These are phyloP conservation scores for Strigops habroptila DNA, from an alignment of 2,113 vertebrate species.

Conservation along the genomic window DNA sequence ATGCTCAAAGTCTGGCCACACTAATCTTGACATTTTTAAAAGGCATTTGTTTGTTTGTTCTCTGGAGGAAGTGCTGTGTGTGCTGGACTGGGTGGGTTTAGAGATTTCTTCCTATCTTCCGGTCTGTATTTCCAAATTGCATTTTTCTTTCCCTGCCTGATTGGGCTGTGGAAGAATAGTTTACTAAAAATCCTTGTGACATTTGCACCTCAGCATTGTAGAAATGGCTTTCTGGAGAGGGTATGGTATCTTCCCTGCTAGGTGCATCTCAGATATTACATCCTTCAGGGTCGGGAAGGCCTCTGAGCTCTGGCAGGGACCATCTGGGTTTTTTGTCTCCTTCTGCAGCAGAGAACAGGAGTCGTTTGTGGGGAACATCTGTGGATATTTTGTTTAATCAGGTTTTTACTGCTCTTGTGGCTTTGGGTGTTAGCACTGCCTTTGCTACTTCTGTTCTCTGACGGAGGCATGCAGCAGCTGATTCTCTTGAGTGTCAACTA, in stretches of 20 bases:
- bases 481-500: conserved; percentile 6
- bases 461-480: neutral
- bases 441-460: neutral
- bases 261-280: neutral
- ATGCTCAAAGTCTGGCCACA: neutral
- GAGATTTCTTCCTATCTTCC: neutral
- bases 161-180: neutral
- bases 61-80: neutral
- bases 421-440: neutral
- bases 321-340: neutral
- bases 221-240: neutral
- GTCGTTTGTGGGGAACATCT: conserved; percentile 14
- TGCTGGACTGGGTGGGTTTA: neutral
- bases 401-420: neutral
- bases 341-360: neutral
- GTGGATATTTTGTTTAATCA: neutral
- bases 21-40: neutral
- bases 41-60: neutral
- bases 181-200: neutral
- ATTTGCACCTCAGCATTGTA: neutral
- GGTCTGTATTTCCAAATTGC: neutral
- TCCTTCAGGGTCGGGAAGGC: neutral
- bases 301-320: neutral
- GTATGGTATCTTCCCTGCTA: neutral
- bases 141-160: neutral